Conservation (phyloP, 2,113 vertebrate genomes). For the Antechinus stuartii region DNA sequence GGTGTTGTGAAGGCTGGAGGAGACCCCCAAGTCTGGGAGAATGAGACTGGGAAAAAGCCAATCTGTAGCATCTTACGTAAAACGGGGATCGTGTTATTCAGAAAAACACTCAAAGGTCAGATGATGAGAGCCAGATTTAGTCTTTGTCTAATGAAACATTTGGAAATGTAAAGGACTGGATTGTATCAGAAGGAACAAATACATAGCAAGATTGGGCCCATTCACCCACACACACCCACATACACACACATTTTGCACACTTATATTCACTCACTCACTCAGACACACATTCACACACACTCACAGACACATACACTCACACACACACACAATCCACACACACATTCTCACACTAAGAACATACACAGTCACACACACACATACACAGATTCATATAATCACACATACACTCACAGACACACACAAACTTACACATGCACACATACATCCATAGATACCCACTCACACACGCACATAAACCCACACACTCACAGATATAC, state of each 20-base stretch:
- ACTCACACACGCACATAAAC: rapidly evolving
- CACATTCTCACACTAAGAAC: not conserved
- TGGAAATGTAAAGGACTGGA: not conserved
- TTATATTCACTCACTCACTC: rapidly evolving
- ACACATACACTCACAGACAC: too few relatives aligned
- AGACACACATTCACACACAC: not conserved
- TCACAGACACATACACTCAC: not conserved
- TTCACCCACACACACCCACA: rapidly evolving
- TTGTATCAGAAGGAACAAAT: conserved; percentile 14
- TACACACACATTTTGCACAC: not conserved
- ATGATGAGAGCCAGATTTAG: not conserved
- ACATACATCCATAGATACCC: not conserved
- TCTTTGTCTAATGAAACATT: not conserved
- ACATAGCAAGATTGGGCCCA: not conserved
- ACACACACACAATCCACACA: not conserved
- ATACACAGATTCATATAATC: not conserved
- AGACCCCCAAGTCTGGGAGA: not conserved
- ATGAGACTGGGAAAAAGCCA: not conserved
- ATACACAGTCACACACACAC: not conserved
- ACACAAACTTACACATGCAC: too few relatives aligned
- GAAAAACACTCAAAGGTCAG: not conserved
- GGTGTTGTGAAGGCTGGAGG: not conserved
- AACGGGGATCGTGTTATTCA: not conserved
- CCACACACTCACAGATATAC: not conserved
- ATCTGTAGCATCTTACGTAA: not conserved